phyloP scores from a whole-genome alignment of 2,113 vertebrate genomes.

The Indri indri region DNA sequence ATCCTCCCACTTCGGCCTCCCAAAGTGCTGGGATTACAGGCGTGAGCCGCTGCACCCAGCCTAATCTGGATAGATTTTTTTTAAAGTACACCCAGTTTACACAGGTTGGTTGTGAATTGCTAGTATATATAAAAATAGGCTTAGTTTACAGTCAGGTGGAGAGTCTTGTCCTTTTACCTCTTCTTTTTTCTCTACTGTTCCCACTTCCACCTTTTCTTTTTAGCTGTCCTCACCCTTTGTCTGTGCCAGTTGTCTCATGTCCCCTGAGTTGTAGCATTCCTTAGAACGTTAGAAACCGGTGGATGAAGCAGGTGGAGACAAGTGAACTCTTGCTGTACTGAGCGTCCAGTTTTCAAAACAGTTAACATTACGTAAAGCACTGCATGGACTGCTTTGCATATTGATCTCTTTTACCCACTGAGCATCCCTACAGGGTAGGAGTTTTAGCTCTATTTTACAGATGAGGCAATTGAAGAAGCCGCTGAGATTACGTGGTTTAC shows the following conservation, averaged over 20 bases:
- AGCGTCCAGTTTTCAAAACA: neutral
- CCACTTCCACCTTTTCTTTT: neutral
- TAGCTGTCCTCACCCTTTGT: neutral
- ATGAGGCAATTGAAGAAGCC: neutral
- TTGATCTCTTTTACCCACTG: neutral
- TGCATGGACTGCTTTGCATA: accelerated
- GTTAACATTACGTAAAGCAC: accelerated
- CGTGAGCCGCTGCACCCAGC: too few relatives aligned
- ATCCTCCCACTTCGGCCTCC: too few relatives aligned
- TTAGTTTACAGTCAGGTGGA: neutral
- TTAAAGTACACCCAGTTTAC: neutral
- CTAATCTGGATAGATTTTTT: neutral
- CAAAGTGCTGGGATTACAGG: too few relatives aligned
- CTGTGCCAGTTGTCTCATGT: neutral
- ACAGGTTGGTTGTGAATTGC: neutral
- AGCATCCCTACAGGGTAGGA: too few relatives aligned
- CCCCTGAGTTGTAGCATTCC: neutral
- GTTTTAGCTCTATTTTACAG: neutral
- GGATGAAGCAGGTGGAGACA: neutral
- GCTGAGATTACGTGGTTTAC: neutral
- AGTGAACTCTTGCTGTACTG: too few relatives aligned
- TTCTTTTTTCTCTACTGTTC: neutral
- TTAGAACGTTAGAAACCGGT: neutral
- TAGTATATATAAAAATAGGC: neutral
- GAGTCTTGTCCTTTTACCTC: neutral